Base-by-base conservation (phyloP, 2,797 vertebrate genomes). In the Tenualosa ilisha region DNA sequence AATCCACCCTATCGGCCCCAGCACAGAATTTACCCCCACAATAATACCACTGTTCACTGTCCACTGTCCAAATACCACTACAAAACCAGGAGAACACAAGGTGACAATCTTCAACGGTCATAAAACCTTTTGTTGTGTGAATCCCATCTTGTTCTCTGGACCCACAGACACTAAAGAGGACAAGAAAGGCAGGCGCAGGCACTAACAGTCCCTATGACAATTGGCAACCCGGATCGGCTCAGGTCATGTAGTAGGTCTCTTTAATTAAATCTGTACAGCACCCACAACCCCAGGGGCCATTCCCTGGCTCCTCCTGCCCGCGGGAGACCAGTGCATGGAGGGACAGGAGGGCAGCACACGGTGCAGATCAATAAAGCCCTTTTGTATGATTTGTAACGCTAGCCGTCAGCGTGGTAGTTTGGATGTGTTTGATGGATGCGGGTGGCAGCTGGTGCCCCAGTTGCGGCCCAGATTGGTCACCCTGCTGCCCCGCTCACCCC, bases 101-200 rank as follows among this genome's bases (percentile, higher is more conserved):
- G 37, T 37, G 0, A 17, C 5, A 43, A 79, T 79, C 72, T 22
- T 43, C 15, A 40, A 79, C 72, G 9, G 7, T 79, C 83, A 51
- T 20, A 90, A 89, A 3, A 22, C 20, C 7, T 46, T 79, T 46
- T 79, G 40, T 79, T 9, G 50, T 40, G 31, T 72, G 12, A 40
- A 15, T 72, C 50, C 72, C 1, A 20, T 43, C 72, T 22, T 79
- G 72, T 46, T 1, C 72, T 22, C 40, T 46, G 17, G 72, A 22
- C 72, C 31, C 17, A n/a, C 40, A 6, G 20, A 43, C 40, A 79
- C 5, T 79, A 46, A 79, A 7, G 37, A 15, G 2, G 37, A 61
- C 22, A 24, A n/a, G 68, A 20, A 0, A 17, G 13, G 4, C 15
- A 43, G 15, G 72, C 15, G 6, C 22, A 24, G n/a, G 59, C 59